Evolutionary conservation across 2,888 invertebrate species (phyloP), one percentile per base, ranked within the genome.

Genomic region (Pardosa pseudoannulata): DNA sequence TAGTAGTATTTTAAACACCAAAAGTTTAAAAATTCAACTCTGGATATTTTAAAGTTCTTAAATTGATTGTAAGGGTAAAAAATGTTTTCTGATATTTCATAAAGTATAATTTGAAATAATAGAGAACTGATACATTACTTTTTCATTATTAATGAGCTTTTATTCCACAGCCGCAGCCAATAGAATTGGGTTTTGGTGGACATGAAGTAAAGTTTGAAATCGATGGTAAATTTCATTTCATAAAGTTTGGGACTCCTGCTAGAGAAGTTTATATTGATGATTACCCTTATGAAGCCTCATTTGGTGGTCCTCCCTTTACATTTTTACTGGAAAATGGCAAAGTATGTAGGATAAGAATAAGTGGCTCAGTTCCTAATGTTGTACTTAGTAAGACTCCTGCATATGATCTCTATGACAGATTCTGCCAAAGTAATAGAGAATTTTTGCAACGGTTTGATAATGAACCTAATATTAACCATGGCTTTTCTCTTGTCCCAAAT

Each of bases 311-410:
- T 67, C 95, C 96, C 0, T 94, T 97, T 70, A 94, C 94, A 0
- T 95, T 98, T 11, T 16, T 46, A 9, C 79, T 89, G 29, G 85
- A 76, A n/a, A 82, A 87, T 46, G 62, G 79, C n/a, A 67, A 79
- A 74, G 39, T 75, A 13, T 87, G 89, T 75, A 94, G 95, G 64
- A 93, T 99, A 0, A 95, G 96, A 90, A 92, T 99, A 9, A 96
- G 96, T 90, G 98, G 98, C 0, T 96, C 97, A 0, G 94, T 97
- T 2, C 99, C 99, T 0, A 96, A 96, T 92, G 98, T 99, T 0
- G 96, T 96, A 91, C 97, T 99, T 87, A 96, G 97, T 0, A 94
- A 94, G 41, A 92, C 92, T 0, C 94, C 95, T 89, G 93, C 96
- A 32, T 94, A 94, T 16, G 97, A 98, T 91, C 92, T 98, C 65